Evolutionary conservation across 2,888 invertebrate genomes (phyloP).

Genomic region (Tenthredo scrophulariae): DNA sequence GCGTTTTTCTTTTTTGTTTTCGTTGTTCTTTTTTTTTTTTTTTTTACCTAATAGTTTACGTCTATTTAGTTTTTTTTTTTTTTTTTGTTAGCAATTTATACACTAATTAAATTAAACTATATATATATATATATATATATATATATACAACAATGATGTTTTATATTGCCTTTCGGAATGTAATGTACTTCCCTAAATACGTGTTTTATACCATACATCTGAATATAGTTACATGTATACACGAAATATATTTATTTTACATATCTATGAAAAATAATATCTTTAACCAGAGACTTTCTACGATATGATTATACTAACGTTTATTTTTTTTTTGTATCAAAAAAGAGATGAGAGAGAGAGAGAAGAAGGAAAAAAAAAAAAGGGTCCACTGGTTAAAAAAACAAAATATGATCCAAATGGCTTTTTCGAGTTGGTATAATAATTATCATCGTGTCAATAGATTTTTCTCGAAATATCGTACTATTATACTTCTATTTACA

Average conservation of each 20-base stretch:
- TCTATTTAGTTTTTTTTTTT: not conserved
- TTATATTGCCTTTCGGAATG: constrained; percentile 20
- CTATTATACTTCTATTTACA: not conserved
- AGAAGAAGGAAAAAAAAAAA: not conserved
- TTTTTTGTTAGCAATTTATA: not conserved
- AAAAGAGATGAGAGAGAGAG: not conserved
- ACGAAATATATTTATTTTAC: not conserved
- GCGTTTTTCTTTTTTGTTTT: not conserved
- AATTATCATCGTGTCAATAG: not conserved
- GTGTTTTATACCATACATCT: not conserved
- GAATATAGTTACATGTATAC: not conserved
- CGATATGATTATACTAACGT: not conserved
- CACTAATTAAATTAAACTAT: not conserved
- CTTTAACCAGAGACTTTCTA: not conserved
- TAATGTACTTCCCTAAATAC: constrained; percentile 40
- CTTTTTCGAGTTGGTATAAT: not conserved
- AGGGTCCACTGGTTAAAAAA: not conserved
- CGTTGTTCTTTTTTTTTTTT: not conserved
- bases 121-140: constrained; percentile 34
- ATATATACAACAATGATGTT: constrained; percentile 11
- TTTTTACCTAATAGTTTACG: too few species aligned
- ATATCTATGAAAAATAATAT: not conserved
- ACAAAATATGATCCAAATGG: not conserved
- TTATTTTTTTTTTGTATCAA: not conserved
- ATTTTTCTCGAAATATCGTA: not conserved